Conservation (phyloP, 2,113 vertebrate species). For the Dromas ardeola region DNA sequence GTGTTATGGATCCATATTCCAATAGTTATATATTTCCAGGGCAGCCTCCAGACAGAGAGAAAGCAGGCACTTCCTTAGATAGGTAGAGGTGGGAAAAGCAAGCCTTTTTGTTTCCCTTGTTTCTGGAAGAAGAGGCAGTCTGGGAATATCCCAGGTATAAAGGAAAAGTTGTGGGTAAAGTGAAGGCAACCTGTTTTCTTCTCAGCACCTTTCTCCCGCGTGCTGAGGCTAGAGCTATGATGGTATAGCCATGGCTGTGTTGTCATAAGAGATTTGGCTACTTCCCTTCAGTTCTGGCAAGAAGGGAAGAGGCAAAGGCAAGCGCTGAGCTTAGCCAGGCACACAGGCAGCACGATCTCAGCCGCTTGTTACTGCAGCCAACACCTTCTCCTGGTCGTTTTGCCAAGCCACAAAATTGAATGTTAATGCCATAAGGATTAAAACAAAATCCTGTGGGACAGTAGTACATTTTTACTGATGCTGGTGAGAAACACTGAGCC, state of each 20-base stretch:
- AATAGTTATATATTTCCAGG: background rate
- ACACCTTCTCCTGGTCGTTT: background rate
- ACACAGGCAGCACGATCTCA: fast-evolving
- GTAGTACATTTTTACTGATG: background rate
- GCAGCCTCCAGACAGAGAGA: background rate
- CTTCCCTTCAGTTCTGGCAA: background rate
- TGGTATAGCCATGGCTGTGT: background rate
- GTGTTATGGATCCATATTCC: background rate
- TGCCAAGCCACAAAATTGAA: background rate
- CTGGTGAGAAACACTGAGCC: background rate
- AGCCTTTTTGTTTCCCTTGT: background rate
- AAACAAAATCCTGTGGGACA: background rate
- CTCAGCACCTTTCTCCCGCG: background rate
- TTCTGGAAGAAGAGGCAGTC: background rate
- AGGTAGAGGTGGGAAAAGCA: background rate
- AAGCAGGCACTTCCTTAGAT: background rate
- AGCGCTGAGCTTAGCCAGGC: background rate
- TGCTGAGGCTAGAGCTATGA: background rate
- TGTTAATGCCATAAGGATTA: background rate
- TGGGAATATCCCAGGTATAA: background rate
- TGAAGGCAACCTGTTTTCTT: background rate
- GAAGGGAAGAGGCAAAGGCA: background rate
- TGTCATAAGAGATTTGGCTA: background rate
- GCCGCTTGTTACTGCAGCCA: background rate
- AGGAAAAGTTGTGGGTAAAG: background rate